Evolutionary conservation across 2,113 vertebrate genomes (phyloP).

Genomic region (Zapus hudsonius): DNA sequence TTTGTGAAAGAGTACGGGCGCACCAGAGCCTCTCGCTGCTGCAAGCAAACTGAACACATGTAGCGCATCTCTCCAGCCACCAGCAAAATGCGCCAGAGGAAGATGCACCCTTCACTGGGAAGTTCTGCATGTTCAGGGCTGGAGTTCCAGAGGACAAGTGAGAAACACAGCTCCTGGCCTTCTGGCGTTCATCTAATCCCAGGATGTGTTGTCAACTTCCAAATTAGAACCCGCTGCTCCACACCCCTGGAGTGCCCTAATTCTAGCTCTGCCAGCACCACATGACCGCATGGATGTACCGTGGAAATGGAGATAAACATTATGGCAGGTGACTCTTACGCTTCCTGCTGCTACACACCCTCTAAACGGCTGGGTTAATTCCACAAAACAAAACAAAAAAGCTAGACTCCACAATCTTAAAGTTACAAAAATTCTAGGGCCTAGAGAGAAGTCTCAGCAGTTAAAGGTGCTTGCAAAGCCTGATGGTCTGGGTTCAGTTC

Average conservation of each 20-base stretch:
- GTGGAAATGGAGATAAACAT: conserved; percentile 43
- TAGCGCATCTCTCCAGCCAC: too few relatives aligned
- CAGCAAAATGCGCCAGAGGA: too few relatives aligned
- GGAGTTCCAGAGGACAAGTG: background rate
- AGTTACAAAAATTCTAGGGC: too few relatives aligned
- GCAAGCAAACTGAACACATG: too few relatives aligned
- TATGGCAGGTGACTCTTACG: background rate
- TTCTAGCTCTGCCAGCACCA: conserved; percentile 31
- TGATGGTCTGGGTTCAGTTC: too few relatives aligned
- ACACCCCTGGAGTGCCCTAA: conserved; percentile 26
- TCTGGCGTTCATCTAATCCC: conserved; percentile 26
- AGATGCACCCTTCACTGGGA: background rate
- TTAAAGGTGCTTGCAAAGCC: too few relatives aligned
- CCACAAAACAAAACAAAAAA: conserved; percentile 37
- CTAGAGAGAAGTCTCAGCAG: too few relatives aligned
- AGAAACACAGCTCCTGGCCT: background rate
- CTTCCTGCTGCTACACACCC: background rate
- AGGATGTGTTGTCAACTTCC: conserved; percentile 37
- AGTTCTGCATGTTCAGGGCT: background rate
- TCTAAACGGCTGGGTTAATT: background rate
- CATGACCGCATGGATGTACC: conserved; percentile 10
- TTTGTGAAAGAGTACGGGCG: too few relatives aligned
- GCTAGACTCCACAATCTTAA: background rate
- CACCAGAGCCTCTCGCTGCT: too few relatives aligned
- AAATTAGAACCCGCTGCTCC: conserved; percentile 65